Evolutionary conservation across 2,113 vertebrate genomes (phyloP).

Genomic region (Ptyas mucosa): DNA sequence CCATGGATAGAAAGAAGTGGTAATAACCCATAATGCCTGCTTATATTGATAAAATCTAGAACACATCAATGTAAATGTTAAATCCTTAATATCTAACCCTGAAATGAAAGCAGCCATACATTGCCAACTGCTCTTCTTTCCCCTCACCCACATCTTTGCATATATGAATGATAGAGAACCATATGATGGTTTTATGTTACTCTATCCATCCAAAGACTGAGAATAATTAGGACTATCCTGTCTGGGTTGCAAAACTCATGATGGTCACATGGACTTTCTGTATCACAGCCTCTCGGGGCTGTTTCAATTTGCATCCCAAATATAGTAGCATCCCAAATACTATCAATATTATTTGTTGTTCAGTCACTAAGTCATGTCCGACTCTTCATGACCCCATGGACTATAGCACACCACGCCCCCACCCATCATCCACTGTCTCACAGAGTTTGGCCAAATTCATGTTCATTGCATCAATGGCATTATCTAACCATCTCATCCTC

Average conservation of each 20-base stretch:
- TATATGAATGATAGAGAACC: background rate
- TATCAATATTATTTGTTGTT: background rate
- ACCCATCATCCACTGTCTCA: background rate
- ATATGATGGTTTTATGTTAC: background rate
- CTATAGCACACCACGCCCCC: no score
- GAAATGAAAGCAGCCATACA: background rate
- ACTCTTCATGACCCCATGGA: no score
- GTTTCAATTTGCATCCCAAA: background rate
- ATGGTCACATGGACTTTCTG: background rate
- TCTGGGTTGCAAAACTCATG: background rate
- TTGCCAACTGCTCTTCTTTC: background rate
- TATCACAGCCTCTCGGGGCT: background rate
- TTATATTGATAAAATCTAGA: background rate
- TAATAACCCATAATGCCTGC: background rate
- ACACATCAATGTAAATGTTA: background rate
- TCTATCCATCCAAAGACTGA: background rate
- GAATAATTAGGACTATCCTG: background rate
- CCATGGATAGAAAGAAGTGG: background rate
- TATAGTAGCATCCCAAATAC: background rate
- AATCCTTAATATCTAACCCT: background rate
- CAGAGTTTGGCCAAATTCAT: background rate
- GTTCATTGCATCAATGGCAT: background rate
- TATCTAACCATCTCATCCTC: background rate
- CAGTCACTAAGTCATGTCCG: no score
- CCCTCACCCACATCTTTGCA: background rate